Evolutionary conservation across 2,888 invertebrate species (phyloP).

Genomic region (Cheilosia variabilis): DNA sequence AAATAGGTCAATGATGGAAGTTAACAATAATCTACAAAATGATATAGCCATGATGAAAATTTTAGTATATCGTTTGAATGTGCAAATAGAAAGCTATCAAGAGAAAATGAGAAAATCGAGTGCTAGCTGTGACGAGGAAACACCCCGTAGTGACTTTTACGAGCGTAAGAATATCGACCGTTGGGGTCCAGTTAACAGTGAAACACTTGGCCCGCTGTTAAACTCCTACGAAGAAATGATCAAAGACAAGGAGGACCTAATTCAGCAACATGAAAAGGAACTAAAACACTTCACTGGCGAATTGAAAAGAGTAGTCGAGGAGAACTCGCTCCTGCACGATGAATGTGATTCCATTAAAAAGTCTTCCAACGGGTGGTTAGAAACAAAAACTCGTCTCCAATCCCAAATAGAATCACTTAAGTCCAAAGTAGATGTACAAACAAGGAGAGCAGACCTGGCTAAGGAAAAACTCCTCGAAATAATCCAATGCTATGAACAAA

Average conservation of each 20-base stretch:
- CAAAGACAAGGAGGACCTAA: constrained; percentile 89
- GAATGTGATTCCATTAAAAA: constrained; percentile 85
- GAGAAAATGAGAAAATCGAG: constrained; percentile 85
- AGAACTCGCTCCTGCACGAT: constrained; percentile 87
- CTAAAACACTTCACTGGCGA: constrained; percentile 89
- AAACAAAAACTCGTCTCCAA: constrained; percentile 82
- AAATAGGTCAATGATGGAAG: constrained; percentile 79
- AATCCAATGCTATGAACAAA: constrained; percentile 89
- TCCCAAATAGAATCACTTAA: constrained; percentile 82
- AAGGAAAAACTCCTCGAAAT: constrained; percentile 90
- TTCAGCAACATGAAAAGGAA: constrained; percentile 88
- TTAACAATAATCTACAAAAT: constrained; percentile 86
- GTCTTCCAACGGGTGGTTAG: constrained; percentile 82
- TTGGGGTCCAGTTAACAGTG: constrained; percentile 78
- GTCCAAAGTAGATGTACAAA: constrained; percentile 83
- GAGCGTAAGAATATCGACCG: constrained; percentile 25
- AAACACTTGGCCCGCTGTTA: constrained; percentile 87
- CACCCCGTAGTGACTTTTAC: constrained; percentile 60
- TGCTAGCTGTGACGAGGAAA: constrained; percentile 76
- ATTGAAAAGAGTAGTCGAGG: constrained; percentile 88
- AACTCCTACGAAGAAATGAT: constrained; percentile 92
- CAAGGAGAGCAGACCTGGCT: constrained; percentile 88
- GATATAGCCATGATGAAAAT: constrained; percentile 91
- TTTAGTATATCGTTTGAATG: constrained; percentile 90
- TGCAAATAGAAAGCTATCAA: constrained; percentile 91